Percentiles rank a stretch among this genome's conserved stretches.
phyloP scores from a whole-genome alignment of 2,888 invertebrate species.

The Helobdella robusta region DNA sequence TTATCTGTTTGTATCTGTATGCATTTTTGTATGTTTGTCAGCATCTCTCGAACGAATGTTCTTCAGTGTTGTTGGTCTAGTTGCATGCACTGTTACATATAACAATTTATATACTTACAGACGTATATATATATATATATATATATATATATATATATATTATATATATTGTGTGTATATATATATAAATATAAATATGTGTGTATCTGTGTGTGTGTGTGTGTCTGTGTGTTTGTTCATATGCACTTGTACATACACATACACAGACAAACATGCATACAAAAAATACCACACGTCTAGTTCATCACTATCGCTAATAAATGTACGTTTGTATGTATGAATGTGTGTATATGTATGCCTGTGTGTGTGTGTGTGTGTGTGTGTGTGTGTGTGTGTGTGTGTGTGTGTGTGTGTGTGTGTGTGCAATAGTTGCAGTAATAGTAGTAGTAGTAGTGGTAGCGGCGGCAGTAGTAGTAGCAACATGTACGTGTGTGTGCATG shows the following conservation, averaged over 20 bases:
- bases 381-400: constrained; percentile 20
- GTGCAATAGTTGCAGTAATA: constrained; percentile 2
- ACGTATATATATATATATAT: constrained; percentile 1
- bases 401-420: constrained; percentile 19
- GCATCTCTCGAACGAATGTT: too few relatives aligned
- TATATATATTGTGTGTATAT: too few relatives aligned
- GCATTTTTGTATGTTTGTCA: constrained; percentile 12
- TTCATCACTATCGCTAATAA: background rate
- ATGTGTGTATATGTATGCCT: constrained; percentile 16
- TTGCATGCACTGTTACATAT: too few relatives aligned
- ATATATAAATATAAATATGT: background rate
- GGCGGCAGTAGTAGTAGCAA: background rate
- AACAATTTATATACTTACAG: background rate
- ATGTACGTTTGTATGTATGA: background rate
- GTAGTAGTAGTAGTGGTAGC: background rate
- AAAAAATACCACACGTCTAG: background rate
- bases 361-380: constrained; percentile 23
- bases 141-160: constrained; percentile 4
- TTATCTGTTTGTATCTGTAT: background rate
- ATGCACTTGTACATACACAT: constrained; percentile 2
- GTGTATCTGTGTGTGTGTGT: background rate
- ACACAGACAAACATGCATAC: constrained; percentile 1
- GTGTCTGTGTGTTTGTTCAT: background rate
- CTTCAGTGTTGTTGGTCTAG: too few relatives aligned
- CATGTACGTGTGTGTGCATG: too few relatives aligned